Percentiles rank a stretch among this genome's conserved stretches.
Conservation (phyloP, 2,888 invertebrate species). For the Cataglyphis cursor region DNA sequence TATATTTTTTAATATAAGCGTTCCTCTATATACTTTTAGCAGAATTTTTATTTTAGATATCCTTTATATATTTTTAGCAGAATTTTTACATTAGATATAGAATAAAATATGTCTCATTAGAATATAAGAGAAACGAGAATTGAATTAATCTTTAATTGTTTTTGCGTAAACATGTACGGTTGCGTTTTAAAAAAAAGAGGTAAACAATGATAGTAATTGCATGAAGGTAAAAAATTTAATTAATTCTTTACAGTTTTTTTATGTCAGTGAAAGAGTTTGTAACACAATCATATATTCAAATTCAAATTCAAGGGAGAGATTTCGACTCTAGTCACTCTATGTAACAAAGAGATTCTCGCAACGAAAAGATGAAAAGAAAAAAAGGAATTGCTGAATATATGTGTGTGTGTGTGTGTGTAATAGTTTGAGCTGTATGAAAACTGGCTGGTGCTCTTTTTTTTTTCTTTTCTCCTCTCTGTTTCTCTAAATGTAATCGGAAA, state of each 20-base stretch:
- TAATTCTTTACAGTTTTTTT: neutral
- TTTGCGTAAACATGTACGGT: neutral
- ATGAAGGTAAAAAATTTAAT: neutral
- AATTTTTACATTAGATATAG: neutral
- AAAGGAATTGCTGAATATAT: neutral
- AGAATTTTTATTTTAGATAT: neutral
- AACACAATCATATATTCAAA: neutral
- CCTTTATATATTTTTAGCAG: too few relatives aligned
- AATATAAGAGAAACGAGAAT: neutral
- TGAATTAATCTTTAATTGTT: conserved; percentile 2
- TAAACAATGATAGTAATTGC: neutral
- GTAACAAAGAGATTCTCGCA: conserved; percentile 10
- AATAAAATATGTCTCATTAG: neutral
- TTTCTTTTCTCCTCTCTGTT: neutral
- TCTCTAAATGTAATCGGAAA: conserved; percentile 38
- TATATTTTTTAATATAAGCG: too few relatives aligned
- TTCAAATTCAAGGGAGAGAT: neutral
- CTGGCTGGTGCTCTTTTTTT: neutral
- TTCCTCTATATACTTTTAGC: neutral
- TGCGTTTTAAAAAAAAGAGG: neutral
- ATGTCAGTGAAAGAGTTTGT: neutral
- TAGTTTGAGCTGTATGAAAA: conserved; percentile 19
- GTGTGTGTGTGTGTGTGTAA: neutral
- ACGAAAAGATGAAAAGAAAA: neutral
- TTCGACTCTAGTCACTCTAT: neutral